Conservation (phyloP, 2,797 vertebrate species). For the Channallabes apus region DNA sequence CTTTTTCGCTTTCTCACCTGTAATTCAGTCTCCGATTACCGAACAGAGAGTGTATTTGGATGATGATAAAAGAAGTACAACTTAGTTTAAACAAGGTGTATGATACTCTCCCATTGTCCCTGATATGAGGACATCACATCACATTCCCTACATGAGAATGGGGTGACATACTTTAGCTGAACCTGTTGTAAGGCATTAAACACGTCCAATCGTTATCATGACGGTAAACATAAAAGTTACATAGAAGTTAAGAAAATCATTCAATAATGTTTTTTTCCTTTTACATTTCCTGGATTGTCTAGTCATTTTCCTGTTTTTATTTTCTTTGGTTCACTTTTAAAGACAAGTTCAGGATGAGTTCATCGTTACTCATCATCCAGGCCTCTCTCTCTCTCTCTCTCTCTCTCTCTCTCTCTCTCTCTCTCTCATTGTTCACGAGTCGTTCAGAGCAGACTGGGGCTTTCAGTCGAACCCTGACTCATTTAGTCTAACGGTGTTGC, state of each 20-base stretch:
- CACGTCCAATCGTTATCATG: not conserved
- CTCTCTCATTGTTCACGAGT: conserved; percentile 67
- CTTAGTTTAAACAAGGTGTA: too few species aligned
- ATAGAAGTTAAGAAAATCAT: not conserved
- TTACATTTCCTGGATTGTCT: too few species aligned
- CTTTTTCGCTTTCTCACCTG: too few species aligned
- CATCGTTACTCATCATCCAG: conserved; percentile 64
- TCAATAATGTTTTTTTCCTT: not conserved
- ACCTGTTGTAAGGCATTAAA: not conserved
- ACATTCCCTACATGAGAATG: too few species aligned
- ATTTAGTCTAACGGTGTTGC: not conserved
- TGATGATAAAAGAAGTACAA: too few species aligned
- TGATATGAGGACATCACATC: too few species aligned
- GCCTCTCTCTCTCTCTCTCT: not conserved
- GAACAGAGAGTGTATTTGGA: too few species aligned
- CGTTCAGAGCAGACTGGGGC: not conserved
- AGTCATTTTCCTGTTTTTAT: not conserved
- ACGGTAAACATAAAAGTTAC: not conserved
- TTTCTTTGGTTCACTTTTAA: conserved; percentile 20
- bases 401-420: too few species aligned
- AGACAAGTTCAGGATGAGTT: conserved; percentile 69
- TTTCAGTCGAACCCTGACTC: not conserved
- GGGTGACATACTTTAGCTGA: too few species aligned
- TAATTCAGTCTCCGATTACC: too few species aligned
- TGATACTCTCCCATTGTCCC: too few species aligned